These are phyloP conservation scores for Prunella fulvescens DNA, from an alignment of 2,113 vertebrate species.

Conservation along the genomic window DNA sequence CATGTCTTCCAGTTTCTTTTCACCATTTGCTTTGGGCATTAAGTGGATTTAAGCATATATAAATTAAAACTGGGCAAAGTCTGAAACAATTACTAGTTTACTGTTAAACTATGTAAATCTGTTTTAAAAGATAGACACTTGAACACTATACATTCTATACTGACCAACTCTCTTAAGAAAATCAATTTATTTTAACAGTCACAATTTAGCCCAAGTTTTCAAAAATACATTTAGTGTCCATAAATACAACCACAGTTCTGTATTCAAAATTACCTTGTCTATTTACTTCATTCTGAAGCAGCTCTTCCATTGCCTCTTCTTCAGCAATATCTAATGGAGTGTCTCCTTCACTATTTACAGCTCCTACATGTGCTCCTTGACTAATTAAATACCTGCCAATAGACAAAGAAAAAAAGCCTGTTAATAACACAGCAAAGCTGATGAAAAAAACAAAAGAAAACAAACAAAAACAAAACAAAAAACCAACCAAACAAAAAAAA, in stretches of 20 bases:
- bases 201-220: not conserved
- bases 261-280: constrained; percentile 84
- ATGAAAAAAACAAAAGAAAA: not conserved
- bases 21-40: not conserved
- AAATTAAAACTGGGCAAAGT: not conserved
- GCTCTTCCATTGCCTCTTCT: constrained; percentile 97
- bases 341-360: constrained; percentile 98
- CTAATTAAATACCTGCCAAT: constrained; percentile 90
- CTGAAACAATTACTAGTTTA: not conserved
- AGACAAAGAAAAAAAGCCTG: not conserved
- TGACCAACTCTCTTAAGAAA: not conserved
- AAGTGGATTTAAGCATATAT: not conserved
- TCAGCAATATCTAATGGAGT: constrained; percentile 97
- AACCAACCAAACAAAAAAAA: not conserved
- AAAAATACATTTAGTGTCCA: not conserved
- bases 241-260: not conserved
- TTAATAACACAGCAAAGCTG: not conserved
- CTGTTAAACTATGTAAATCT: not conserved
- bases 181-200: not conserved
- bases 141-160: not conserved
- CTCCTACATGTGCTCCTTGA: constrained; percentile 92
- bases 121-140: not conserved
- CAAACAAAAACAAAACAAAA: not conserved
- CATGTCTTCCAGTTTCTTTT: not conserved
- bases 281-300: constrained; percentile 98